Percentiles rank a stretch among this genome's conserved stretches.
Evolutionary conservation across 2,113 vertebrate species (phyloP).

Genomic region (Vombatus ursinus): DNA sequence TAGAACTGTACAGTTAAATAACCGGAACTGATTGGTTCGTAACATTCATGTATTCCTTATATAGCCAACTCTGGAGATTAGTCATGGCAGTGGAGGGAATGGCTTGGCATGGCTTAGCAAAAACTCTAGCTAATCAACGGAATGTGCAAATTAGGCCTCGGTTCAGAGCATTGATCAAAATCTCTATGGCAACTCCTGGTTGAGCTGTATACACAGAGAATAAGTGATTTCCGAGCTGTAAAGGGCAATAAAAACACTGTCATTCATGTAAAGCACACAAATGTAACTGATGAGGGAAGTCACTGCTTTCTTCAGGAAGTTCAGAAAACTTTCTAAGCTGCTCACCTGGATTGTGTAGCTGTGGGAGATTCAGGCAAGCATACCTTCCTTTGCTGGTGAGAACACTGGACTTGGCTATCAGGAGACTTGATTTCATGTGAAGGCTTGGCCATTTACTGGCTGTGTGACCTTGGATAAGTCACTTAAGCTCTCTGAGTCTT

Average conservation of each 20-base stretch:
- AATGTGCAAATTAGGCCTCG: constrained; percentile 44
- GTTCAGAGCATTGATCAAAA: constrained; percentile 31
- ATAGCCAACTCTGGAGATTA: constrained; percentile 25
- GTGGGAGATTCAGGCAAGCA: not conserved
- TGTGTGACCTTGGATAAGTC: not conserved
- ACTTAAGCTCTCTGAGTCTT: not conserved
- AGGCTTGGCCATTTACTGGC: not conserved
- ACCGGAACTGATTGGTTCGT: constrained; percentile 41
- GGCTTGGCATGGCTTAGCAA: constrained; percentile 45
- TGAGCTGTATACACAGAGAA: constrained; percentile 36
- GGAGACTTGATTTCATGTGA: not conserved
- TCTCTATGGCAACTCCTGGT: constrained; percentile 44
- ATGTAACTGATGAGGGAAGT: constrained; percentile 22
- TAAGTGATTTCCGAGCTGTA: constrained; percentile 46
- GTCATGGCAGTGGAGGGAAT: constrained; percentile 39
- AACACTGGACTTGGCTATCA: not conserved
- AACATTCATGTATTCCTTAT: constrained; percentile 45
- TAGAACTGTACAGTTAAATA: constrained; percentile 57
- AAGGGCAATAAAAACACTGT: not conserved
- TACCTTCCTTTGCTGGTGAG: not conserved
- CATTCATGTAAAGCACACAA: not conserved
- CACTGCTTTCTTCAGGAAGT: constrained; percentile 20
- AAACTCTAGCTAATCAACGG: constrained; percentile 42
- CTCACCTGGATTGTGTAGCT: too few relatives aligned
- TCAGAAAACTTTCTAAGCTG: not conserved